Base-by-base conservation (phyloP, 2,888 invertebrate genomes). In the Neria commutata region DNA sequence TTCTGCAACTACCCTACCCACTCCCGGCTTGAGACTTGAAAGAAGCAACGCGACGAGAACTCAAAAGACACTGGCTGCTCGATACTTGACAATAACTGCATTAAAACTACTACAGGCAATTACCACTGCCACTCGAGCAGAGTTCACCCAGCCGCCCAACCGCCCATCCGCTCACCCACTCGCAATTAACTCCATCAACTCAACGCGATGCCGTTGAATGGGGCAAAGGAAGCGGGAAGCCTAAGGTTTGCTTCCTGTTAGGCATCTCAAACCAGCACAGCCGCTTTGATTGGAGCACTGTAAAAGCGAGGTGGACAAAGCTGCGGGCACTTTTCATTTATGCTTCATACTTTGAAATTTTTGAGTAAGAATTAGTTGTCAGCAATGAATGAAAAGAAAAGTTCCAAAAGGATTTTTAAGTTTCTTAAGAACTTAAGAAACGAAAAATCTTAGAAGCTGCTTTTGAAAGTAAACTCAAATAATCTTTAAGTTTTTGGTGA, bases 51-150 rank as follows among this genome's bases (percentile, higher is more conserved):
- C 6, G 6, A 29, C 29, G 6, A n/a, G 14, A 37, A n/a, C 11
- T 37, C 6, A 6, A n/a, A 37, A 37, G 37, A 37, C 11, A 4
- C n/a, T 37, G 42, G 42, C 45, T 45, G 16, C 45, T 53, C 45
- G 24, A 24, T 53, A 26, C 21, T 34, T 33, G 53, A 14, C 45
- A 53, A 53, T 53, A 53, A 53, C 42, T 45, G 45, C 45, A 53
- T 46, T 53, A 33, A 53, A 53, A 45, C 53, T 53, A 45, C 21
- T 21, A n/a, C 37, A 14, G 16, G 37, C 37, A 37, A 37, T 37
- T 37, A 37, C 37, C 37, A 37, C 37, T 37, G 11, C 37, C 37
- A 37, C 37, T 37, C 11, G 11, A 8, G 37, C 11, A 6, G n/a
- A 37, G 14, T 37, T 8, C 4, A 37, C 37, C 16, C n/a, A 37